phyloP scores from a whole-genome alignment of 2,888 invertebrate species.

The Escarpia spicata region DNA sequence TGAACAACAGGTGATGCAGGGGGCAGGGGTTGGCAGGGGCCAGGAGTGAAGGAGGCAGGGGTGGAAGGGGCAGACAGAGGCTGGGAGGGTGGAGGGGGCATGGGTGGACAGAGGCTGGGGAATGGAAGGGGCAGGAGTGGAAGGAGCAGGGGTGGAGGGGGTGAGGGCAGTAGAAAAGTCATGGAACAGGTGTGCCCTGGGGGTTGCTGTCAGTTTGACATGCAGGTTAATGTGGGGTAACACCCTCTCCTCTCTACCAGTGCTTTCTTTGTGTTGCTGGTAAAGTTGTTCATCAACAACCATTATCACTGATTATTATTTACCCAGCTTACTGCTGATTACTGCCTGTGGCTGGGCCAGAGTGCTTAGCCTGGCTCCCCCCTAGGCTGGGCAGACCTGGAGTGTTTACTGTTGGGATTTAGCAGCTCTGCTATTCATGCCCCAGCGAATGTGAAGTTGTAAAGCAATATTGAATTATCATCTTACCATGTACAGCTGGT shows the following conservation, averaged over 20 bases:
- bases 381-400: background rate
- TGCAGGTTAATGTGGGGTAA: background rate
- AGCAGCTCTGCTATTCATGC: background rate
- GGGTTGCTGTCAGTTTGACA: background rate
- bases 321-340: background rate
- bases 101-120: background rate
- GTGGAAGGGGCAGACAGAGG: too few relatives aligned
- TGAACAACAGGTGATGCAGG: too few relatives aligned
- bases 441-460: background rate
- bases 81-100: too few relatives aligned
- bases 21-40: background rate
- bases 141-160: background rate
- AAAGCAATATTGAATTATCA: background rate
- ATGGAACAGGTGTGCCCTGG: background rate
- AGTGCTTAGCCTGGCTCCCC: background rate
- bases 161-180: too few relatives aligned
- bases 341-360: background rate
- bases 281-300: background rate
- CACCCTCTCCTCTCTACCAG: background rate
- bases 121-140: background rate
- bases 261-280: background rate
- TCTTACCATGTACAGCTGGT: background rate
- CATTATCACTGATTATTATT: background rate
- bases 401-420: background rate
- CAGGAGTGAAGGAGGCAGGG: background rate